Evolutionary conservation across 2,797 vertebrate species (phyloP), one percentile per base, ranked within the genome.

Genomic region (Chaunax sp.): DNA sequence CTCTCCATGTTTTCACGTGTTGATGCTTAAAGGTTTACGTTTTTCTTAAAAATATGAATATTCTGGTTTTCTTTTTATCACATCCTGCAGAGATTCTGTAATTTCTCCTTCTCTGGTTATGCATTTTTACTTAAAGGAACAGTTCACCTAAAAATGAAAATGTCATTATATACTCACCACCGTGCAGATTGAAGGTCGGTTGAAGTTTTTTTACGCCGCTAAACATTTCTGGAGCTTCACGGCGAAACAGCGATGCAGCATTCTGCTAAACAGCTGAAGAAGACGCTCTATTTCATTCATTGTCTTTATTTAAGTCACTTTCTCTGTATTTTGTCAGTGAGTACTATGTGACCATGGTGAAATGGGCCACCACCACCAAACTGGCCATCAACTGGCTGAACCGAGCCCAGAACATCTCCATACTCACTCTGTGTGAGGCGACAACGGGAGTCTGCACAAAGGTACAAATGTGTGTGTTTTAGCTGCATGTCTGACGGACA

Each of bases 371-470:
- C 57, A 96, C 93, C 85, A 99, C 97, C 72, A 98, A 97, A 81
- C 94, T 99, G 78, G 96, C 97, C 8, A 96, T 99, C 53, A 99
- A 96, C 89, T 99, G 98, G 98, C 88, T 99, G 80, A 99, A 98
- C 94, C 89, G 98, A 69, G 96, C 97, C 0, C 98, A 99, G 94
- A 99, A 99, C 12, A 94, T 98, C 80, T 99, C 98, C 8, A 95
- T 99, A 69, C 94, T 99, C 57, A 99, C 97, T 0, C 93, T 99
- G 69, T 99, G 98, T 3, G 97, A 98, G 0, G 97, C 96, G 75
- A 99, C 97, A 5, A 99, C 97, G 0, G 98, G 98, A 0, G 95
- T 98, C 75, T 99, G 98, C 91, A 96, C 95, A 0, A 99, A 98
- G 97, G 98, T 98, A 89, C 1, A 3, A 1, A 6, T 3, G 3